Evolutionary conservation across 1,140 invertebrate species (phyloP).

Genomic region (Brachionus calyciflorus): DNA sequence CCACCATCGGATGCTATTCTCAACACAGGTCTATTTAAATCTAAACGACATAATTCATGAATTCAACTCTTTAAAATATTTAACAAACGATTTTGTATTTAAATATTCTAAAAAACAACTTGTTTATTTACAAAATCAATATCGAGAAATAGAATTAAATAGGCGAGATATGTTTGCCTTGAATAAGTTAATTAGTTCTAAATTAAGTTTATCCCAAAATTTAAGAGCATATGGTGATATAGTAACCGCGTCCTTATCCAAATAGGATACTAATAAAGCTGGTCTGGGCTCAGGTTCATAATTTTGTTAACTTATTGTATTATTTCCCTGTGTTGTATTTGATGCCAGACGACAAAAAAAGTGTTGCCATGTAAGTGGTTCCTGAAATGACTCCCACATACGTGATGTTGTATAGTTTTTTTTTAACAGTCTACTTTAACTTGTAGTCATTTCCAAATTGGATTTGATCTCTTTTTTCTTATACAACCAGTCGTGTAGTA

Average conservation of each 20-base stretch:
- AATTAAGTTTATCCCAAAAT: slow-evolving; percentile 73
- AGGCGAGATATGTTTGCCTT: slow-evolving; percentile 84
- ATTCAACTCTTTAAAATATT: slow-evolving; percentile 87
- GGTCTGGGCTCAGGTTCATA: slow-evolving; percentile 90
- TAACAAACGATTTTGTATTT: slow-evolving; percentile 66
- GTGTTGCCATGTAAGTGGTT: slow-evolving; percentile 40
- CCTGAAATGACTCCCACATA: slow-evolving; percentile 62
- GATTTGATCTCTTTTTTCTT: slow-evolving; percentile 25
- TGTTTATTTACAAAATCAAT: slow-evolving; percentile 69
- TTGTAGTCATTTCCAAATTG: slow-evolving; percentile 41
- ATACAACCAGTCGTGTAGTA: slow-evolving; percentile 34
- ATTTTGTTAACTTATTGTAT: slow-evolving; percentile 68
- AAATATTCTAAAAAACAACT: neutral
- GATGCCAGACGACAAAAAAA: slow-evolving; percentile 38
- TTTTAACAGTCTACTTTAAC: slow-evolving; percentile 88
- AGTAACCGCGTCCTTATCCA: slow-evolving; percentile 89
- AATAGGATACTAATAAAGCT: slow-evolving; percentile 72
- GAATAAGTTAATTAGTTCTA: slow-evolving; percentile 95
- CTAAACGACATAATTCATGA: slow-evolving; percentile 86
- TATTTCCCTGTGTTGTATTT: neutral
- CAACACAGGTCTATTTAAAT: slow-evolving; percentile 79
- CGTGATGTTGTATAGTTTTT: slow-evolving; percentile 80
- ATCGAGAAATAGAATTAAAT: slow-evolving; percentile 90
- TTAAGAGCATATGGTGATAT: slow-evolving; percentile 85
- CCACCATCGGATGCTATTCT: slow-evolving; percentile 52